Evolutionary conservation across 1,140 invertebrate species (phyloP), one percentile per base, ranked within the genome.

Genomic region (Drosophila fuyamai): DNA sequence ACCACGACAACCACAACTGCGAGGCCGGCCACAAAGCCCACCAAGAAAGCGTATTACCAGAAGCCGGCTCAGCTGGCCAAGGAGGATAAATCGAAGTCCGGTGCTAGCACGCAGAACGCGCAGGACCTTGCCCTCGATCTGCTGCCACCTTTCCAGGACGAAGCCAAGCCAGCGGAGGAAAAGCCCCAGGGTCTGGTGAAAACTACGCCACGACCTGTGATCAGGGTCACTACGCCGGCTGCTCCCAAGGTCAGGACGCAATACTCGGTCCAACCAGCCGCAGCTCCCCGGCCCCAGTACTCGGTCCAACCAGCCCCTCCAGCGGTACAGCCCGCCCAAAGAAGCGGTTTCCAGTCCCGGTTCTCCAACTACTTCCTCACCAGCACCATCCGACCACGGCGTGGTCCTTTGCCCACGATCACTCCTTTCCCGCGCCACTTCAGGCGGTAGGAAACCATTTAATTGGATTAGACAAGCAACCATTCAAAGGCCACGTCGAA

Each of bases 381-480:
- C 4, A 85, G 70, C n/a, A 90, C 89, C 9, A 54, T 57, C 10
- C 81, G 79, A 6, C 89, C 89, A 29, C 71, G 59, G 2, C 80
- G 83, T 4, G 89, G 89, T 44, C 77, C 84, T 2, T 50, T 91
- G 65, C 89, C 89, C 36, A 91, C 89, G 3, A 74, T 91, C 66
- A 91, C 89, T 2, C 89, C 89, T 35, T 91, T 91, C 57, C 89
- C 89, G 12, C 61, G 29, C 12, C 41, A 67, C 40, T 32, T 79
- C n/a, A 88, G 74, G 58, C 60, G 66, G 23, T 83, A 86, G 79
- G 47, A 35, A 78, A 36, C 51, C 35, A 70, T 65, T 62, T 59
- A 72, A 78, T 73, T 70, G 58, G 68, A 77, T 83, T 78, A 89
- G 60, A 75, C 81, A 70, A 85, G 56, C 54, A 54, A 5, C 47